Evolutionary conservation across 2,113 vertebrate species (phyloP).

Genomic region (Pavo muticus): DNA sequence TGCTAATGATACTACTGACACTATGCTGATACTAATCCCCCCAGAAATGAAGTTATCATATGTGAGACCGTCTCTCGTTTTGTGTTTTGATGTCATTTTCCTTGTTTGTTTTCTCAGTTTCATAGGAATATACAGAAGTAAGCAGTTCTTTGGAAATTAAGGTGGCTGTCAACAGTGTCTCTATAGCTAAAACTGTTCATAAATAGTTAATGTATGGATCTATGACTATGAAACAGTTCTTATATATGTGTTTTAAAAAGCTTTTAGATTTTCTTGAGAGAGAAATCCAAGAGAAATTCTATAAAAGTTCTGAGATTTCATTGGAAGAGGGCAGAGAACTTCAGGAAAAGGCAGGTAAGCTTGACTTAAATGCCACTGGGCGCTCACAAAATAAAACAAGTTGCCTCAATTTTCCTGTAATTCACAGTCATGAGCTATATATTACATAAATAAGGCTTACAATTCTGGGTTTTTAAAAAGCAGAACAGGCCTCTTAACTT

Average conservation of each 20-base stretch:
- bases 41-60: not conserved
- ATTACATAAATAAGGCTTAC: accelerated
- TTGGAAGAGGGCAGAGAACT: not conserved
- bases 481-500: not conserved
- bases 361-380: not conserved
- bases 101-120: not conserved
- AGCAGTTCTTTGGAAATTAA: not conserved
- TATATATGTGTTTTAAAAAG: not conserved
- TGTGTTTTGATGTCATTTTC: not conserved
- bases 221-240: not conserved
- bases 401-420: not conserved
- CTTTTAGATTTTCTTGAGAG: not conserved
- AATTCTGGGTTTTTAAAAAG: not conserved
- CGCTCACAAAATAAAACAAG: not conserved
- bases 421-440: not conserved
- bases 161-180: not conserved
- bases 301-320: not conserved
- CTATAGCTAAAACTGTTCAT: not conserved
- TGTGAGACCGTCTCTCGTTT: not conserved
- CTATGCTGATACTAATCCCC: not conserved
- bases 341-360: not conserved
- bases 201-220: not conserved
- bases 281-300: not conserved
- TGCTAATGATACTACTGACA: too few species aligned
- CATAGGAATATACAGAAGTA: not conserved